phyloP scores from a whole-genome alignment of 2,113 vertebrate genomes.

The Xenotilapia caudafasciata region DNA sequence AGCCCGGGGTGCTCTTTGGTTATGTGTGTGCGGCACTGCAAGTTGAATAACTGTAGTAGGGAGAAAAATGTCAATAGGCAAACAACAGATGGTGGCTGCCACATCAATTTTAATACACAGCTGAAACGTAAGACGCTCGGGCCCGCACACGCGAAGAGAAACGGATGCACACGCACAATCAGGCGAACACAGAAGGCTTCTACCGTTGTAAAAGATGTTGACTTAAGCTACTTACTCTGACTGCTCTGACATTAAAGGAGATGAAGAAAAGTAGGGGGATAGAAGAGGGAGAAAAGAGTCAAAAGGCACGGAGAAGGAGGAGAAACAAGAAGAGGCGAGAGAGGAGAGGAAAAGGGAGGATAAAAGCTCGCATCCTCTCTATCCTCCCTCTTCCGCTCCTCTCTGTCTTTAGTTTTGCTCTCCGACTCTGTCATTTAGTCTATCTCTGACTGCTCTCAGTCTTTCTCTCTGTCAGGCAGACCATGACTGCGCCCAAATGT shows the following conservation, averaged over 20 bases:
- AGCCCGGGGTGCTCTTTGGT: background rate
- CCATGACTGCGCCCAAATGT: constrained; percentile 1
- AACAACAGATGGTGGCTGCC: constrained; percentile 30
- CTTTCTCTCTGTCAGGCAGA: background rate
- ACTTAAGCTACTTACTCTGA: constrained; percentile 55
- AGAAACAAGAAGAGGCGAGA: background rate
- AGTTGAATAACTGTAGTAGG: background rate
- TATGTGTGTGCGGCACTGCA: background rate
- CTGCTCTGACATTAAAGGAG: constrained; percentile 37
- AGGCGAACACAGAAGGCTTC: background rate
- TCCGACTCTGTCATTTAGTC: background rate
- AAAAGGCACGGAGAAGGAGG: background rate
- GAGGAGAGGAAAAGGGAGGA: background rate
- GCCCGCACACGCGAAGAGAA: background rate
- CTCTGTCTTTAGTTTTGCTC: background rate
- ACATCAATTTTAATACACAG: constrained; percentile 1
- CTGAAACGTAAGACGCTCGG: background rate
- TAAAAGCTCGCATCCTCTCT: background rate
- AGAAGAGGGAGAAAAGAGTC: background rate
- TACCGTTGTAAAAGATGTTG: constrained; percentile 28
- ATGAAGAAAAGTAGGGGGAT: background rate
- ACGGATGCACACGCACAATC: background rate
- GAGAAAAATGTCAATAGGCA: constrained; percentile 17
- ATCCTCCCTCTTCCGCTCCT: background rate
- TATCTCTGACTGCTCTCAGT: background rate